Evolutionary conservation across 2,797 vertebrate species (phyloP), one percentile per base, ranked within the genome.

Genomic region (Sebastes hopkinsi): DNA sequence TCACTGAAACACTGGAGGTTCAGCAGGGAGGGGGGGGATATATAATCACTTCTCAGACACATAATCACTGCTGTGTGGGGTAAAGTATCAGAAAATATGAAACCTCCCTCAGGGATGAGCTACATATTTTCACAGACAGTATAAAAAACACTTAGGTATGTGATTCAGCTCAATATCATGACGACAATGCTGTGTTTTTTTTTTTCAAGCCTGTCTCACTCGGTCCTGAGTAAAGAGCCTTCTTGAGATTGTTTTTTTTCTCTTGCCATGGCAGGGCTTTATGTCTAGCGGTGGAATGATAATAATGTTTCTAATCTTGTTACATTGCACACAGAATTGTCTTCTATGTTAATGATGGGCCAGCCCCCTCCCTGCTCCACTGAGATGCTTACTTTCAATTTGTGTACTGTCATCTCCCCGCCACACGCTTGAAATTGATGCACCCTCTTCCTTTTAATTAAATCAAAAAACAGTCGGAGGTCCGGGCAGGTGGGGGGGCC

Each of bases 231-330:
- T 79, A 72, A 79, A 83, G 62, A 84, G 70, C 25, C 70, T 77
- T 77, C 50, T 56, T 64, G 5, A 64, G 67, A 77, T 76, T 83
- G 80, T 77, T 77, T 82, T 85, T 32, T 54, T 60, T 32, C 58
- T 61, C 60, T 75, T 11, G 75, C 82, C 54, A 29, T 85, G 86
- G 84, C 90, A 89, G 74, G 38, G 77, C 61, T 91, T 89, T 88
- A 84, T 91, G 90, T 92, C 79, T 84, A 55, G 78, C 42, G 29
- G 81, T 76, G 76, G 90, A 89, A 94, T 86, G 91, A 95, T 95
- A 88, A 95, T 95, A 95, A 95, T 94, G 92, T 92, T 94, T 95
- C 93, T 96, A 95, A 96, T 96, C 95, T 95, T 94, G 94, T 95
- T 95, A 95, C 93, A 94, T 91, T 91, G 92, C 92, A 92, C 91